Evolutionary conservation across 2,888 invertebrate species (phyloP), one percentile per base, ranked within the genome.

Genomic region (Zygothrica quintamaculata): DNA sequence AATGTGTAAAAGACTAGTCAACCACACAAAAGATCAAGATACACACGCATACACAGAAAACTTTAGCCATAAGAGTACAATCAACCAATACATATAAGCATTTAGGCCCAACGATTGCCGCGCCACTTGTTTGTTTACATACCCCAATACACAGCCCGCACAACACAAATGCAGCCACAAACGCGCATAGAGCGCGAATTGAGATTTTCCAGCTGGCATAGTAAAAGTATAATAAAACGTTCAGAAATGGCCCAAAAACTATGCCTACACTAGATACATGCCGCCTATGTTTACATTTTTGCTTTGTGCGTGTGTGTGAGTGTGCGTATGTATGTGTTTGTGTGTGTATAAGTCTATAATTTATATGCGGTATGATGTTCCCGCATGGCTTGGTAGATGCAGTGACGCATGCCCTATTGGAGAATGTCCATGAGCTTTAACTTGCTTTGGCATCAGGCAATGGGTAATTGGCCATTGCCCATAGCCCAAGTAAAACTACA

Each of bases 181-280:
- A 22, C 29, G 44, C 47, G 43, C 36, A 74, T 74, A 13, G 39
- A 62, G 87, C 71, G 88, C 72, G 70, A 84, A 73, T 77, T 84
- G 88, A 88, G 73, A 87, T 80, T 58, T 67, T 71, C 87, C 88
- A 88, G 76, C 87, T 88, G 88, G 71, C 79, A 56, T 37, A 52
- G 29, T 9, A 44, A 60, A 66, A 76, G 3, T 9, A 44, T 62
- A 66, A 76, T 56, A 52, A 62, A 57, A 58, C 47, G 46, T 40
- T 39, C 15, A 44, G 22, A 33, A 51, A 48, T 13, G 15, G 46
- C 7, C 40, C 36, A 58, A 18, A 48, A 34, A 33, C 44, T 11
- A 48, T 50, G 50, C 61, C 64, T 52, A 56, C 52, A 29, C 12
- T 25, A 33, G 4, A 18, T 18, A 9, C 15, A 34, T 11, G 40